Evolutionary conservation across 1,140 invertebrate species (phyloP), one percentile per base, ranked within the genome.

Genomic region (Cyclargus thomasi): DNA sequence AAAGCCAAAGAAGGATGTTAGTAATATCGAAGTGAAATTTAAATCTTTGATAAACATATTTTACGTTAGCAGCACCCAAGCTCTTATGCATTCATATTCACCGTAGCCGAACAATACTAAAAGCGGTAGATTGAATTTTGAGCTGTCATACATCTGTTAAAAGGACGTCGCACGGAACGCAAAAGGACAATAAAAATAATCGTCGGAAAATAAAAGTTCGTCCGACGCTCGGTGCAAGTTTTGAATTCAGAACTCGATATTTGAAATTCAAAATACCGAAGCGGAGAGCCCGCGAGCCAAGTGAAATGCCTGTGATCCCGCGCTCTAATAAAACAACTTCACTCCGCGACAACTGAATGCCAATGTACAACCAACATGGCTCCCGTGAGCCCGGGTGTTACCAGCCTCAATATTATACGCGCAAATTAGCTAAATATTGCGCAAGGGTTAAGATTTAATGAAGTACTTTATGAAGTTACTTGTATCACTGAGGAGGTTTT

Each of bases 221-320:
- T 79, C 75, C 76, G 72, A 67, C 73, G 76, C 72, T 76, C 73
- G 59, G 73, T 74, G 77, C 76, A 75, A 81, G 83, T 85, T 86
- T 74, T 76, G 71, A 86, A 86, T 88, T 79, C 81, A 83, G 86
- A 88, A 82, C 79, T 86, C 74, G 70, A 81, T 82, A 86, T 88
- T 86, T 86, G 86, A 86, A 88, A 77, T 88, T 86, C 82, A 88
- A 88, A 88, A 85, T 80, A 81, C 73, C 77, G 69, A 69, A 47
- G 39, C 39, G 70, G 70, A 70, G 74, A 68, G 72, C 68, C 68
- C 62, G 67, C 64, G 74, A 66, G 73, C 69, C 59, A 59, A 73
- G 74, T 70, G 69, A 74, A 77, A 87, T 79, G 79, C 68, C 71
- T 75, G 78, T 81, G 77, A 82, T 80, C 81, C 66, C 70, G 69